phyloP scores from a whole-genome alignment of 2,888 invertebrate genomes.

The Eupeodes luniger region DNA sequence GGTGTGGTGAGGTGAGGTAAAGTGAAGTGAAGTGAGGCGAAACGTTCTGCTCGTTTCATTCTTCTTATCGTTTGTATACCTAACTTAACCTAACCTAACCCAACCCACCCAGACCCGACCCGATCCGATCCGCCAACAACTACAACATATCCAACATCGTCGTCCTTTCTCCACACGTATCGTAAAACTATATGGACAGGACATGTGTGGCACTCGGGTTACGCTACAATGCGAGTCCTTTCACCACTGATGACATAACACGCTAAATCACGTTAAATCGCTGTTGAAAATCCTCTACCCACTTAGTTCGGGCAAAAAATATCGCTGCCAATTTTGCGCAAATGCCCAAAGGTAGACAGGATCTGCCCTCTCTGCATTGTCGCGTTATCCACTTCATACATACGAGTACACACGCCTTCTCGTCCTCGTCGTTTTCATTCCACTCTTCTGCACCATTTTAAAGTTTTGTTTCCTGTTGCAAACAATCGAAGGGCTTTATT shows the following conservation, averaged over 20 bases:
- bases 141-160: background rate
- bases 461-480: slow-evolving; percentile 68
- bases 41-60: slow-evolving; percentile 4
- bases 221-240: slow-evolving; percentile 63
- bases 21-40: slow-evolving; percentile 2
- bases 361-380: background rate
- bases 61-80: slow-evolving; percentile 48
- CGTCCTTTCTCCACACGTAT: slow-evolving; percentile 29
- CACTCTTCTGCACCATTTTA: slow-evolving; percentile 33
- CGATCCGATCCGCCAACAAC: too few species aligned
- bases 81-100: too few species aligned
- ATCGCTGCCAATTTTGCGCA: slow-evolving; percentile 70
- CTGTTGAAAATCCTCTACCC: slow-evolving; percentile 58
- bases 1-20: slow-evolving; percentile 1
- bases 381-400: background rate
- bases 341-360: slow-evolving; percentile 69
- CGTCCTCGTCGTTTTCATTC: background rate
- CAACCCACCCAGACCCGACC: too few species aligned
- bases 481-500: slow-evolving; percentile 77
- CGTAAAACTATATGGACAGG: slow-evolving; percentile 32
- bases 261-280: slow-evolving; percentile 74
- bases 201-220: slow-evolving; percentile 37
- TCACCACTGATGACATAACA: slow-evolving; percentile 71
- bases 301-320: slow-evolving; percentile 49
- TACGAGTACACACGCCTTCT: background rate